phyloP scores from a whole-genome alignment of 2,797 vertebrate species.

The Nasua narica region DNA sequence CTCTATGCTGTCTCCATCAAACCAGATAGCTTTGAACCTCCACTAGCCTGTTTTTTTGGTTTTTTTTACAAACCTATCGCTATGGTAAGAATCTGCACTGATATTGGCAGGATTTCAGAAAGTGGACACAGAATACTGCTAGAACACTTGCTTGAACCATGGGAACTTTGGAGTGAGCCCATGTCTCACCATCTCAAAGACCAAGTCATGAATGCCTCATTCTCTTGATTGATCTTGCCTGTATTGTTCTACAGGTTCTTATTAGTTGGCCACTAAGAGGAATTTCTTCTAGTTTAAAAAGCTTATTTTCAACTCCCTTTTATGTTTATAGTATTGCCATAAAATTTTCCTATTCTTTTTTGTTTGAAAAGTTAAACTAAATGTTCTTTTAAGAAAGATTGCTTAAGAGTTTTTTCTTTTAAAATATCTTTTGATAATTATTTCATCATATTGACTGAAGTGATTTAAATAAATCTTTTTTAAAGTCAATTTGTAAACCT shows the following conservation, averaged over 20 bases:
- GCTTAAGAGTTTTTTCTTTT: background rate
- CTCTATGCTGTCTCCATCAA: background rate
- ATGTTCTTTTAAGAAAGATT: background rate
- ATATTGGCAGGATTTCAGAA: background rate
- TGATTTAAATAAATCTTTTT: constrained; percentile 30
- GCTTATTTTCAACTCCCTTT: background rate
- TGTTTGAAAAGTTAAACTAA: constrained; percentile 32
- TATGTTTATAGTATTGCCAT: background rate
- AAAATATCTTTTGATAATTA: constrained; percentile 5
- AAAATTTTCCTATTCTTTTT: background rate
- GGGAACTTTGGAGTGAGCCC: background rate
- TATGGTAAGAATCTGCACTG: background rate
- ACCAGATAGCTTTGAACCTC: background rate
- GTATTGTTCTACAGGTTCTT: background rate
- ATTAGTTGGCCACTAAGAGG: background rate
- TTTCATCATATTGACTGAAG: constrained; percentile 43
- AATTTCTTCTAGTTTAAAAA: background rate
- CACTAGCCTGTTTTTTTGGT: background rate
- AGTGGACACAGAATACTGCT: background rate
- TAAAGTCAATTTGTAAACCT: constrained; percentile 36
- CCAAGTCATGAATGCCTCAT: background rate
- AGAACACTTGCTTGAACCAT: background rate
- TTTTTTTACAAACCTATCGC: background rate
- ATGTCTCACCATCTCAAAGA: background rate
- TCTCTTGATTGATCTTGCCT: background rate